These are phyloP conservation scores for Troglohyphantes excavatus DNA, from an alignment of 2,888 invertebrate genomes.

Conservation along the genomic window DNA sequence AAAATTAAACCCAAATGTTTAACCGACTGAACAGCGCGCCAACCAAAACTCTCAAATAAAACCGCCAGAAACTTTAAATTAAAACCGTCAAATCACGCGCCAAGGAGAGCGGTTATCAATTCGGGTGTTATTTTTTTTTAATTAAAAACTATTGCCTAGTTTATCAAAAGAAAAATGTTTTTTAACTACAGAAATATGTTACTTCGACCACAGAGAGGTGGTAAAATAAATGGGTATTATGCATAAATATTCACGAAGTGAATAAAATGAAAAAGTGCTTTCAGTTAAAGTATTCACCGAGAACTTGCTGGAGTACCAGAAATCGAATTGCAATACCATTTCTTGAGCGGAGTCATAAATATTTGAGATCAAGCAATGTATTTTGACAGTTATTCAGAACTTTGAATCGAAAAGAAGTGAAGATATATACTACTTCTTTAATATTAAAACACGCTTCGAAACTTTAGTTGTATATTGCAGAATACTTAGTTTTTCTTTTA, in stretches of 20 bases:
- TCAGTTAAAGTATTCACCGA: neutral
- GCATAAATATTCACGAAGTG: slow-evolving; percentile 15
- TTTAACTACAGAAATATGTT: too few relatives aligned
- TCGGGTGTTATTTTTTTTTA: too few relatives aligned
- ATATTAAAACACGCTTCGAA: slow-evolving; percentile 17
- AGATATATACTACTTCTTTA: slow-evolving; percentile 8
- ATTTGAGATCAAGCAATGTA: slow-evolving; percentile 16
- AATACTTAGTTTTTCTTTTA: too few relatives aligned
- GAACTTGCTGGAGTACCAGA: slow-evolving; percentile 10
- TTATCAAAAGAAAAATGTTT: too few relatives aligned
- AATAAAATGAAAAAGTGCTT: neutral
- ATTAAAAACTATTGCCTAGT: too few relatives aligned
- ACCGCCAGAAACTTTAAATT: too few relatives aligned
- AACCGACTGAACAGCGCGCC: too few relatives aligned
- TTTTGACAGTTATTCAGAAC: slow-evolving; percentile 34
- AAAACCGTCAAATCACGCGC: too few relatives aligned
- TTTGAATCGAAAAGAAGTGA: neutral
- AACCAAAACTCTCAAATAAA: too few relatives aligned
- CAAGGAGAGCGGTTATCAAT: too few relatives aligned
- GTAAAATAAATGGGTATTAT: slow-evolving; percentile 4
- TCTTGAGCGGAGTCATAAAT: slow-evolving; percentile 33
- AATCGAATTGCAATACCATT: slow-evolving; percentile 33
- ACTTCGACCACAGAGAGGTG: too few relatives aligned
- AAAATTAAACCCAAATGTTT: too few relatives aligned
- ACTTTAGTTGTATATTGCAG: neutral